Evolutionary conservation across 2,113 vertebrate genomes (phyloP).

Genomic region (Pyxicephalus adspersus): DNA sequence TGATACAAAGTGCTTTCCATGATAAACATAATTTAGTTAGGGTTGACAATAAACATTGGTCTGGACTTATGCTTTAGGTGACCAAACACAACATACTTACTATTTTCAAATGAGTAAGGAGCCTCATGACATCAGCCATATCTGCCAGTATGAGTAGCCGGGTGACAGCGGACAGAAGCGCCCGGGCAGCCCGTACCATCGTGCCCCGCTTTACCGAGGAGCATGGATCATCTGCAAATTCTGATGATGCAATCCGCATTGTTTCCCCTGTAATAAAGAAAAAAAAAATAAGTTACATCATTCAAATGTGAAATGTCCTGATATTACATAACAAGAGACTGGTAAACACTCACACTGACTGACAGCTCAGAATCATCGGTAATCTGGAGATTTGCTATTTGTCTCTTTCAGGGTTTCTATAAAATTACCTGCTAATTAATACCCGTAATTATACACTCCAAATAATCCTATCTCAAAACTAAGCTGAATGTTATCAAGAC

Average conservation of each 20-base stretch:
- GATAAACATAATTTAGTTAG: too few relatives aligned
- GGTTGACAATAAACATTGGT: not conserved
- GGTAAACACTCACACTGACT: too few relatives aligned
- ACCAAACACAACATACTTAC: conserved; percentile 71
- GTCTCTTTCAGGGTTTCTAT: too few relatives aligned
- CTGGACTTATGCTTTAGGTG: not conserved
- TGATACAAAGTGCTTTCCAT: too few relatives aligned
- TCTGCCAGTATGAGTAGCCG: conserved; percentile 96
- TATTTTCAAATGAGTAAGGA: conserved; percentile 94
- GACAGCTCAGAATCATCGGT: too few relatives aligned
- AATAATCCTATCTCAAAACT: too few relatives aligned
- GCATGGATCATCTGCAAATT: conserved; percentile 95
- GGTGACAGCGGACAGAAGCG: conserved; percentile 93
- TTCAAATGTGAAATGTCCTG: too few relatives aligned
- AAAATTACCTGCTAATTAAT: too few relatives aligned
- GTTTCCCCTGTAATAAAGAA: conserved; percentile 82
- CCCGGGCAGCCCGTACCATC: conserved; percentile 94
- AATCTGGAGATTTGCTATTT: too few relatives aligned
- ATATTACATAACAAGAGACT: too few relatives aligned
- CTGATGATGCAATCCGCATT: conserved; percentile 92
- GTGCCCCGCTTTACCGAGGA: conserved; percentile 96
- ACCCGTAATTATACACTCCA: too few relatives aligned
- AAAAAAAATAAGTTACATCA: not conserved
- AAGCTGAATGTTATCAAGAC: too few relatives aligned
- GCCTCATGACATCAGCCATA: conserved; percentile 98